Evolutionary conservation across 2,113 vertebrate species (phyloP).

Genomic region (Sinocyclocheilus maitianheensis): DNA sequence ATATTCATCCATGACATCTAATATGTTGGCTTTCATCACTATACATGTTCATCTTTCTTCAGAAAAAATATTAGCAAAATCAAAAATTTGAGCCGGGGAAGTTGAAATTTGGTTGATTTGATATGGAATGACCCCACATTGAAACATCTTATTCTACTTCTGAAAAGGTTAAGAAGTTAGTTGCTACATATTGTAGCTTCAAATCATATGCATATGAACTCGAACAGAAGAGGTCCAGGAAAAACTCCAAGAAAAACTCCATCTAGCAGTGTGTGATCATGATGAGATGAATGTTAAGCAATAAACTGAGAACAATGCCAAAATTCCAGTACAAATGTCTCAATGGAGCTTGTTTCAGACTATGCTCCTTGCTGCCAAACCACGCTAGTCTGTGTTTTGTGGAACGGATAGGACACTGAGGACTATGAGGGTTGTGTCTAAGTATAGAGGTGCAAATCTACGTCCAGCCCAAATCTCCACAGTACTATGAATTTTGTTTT

Average conservation of each 20-base stretch:
- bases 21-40: no score
- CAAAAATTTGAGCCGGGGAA: no score
- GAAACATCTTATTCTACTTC: not conserved
- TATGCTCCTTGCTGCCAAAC: not conserved
- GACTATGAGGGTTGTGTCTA: not conserved
- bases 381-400: slow-evolving; percentile 15
- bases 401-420: slow-evolving; percentile 9
- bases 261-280: slow-evolving; percentile 7
- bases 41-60: no score
- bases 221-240: not conserved
- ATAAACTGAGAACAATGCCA: slow-evolving; percentile 10
- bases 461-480: not conserved
- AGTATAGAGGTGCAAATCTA: slow-evolving; percentile 22
- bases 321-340: not conserved
- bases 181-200: not conserved
- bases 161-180: not conserved
- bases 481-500: not conserved
- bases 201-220: not conserved
- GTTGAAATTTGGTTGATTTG: no score
- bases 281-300: not conserved
- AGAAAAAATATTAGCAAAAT: no score
- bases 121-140: not conserved
- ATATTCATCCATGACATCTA: no score
- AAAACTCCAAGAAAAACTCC: not conserved
- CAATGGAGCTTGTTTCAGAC: slow-evolving; percentile 8